Conservation (phyloP, 2,797 vertebrate genomes). For the Anomalospiza imberbis region DNA sequence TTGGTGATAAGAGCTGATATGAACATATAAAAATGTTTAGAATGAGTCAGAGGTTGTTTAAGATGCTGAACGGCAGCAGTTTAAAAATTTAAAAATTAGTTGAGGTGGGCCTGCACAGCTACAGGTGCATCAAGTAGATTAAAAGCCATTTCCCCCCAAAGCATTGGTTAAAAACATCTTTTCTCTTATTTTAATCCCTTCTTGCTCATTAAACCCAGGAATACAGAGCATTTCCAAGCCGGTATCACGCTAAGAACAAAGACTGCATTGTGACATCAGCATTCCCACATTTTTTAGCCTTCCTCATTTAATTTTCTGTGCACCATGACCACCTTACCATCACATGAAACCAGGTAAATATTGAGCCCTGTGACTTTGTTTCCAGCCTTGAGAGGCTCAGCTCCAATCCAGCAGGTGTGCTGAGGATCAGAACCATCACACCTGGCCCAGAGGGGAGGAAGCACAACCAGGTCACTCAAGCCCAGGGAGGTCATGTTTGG, state of each 20-base stretch:
- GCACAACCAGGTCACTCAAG: background rate
- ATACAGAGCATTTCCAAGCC: background rate
- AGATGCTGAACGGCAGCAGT: background rate
- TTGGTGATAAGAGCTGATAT: background rate
- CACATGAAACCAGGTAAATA: slow-evolving; percentile 81
- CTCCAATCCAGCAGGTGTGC: slow-evolving; percentile 87
- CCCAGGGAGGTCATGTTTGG: slow-evolving; percentile 73
- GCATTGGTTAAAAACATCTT: background rate
- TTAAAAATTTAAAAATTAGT: background rate
- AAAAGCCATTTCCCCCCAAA: background rate
- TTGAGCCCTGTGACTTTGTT: slow-evolving; percentile 77
- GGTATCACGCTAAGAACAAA: background rate
- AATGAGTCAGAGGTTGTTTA: background rate
- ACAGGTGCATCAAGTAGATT: background rate
- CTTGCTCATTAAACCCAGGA: background rate
- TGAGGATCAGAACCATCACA: slow-evolving; percentile 88
- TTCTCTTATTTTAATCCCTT: background rate
- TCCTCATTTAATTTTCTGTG: background rate
- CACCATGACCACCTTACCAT: slow-evolving; percentile 72
- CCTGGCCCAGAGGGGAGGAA: slow-evolving; percentile 87
- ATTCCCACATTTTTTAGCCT: background rate
- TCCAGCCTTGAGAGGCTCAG: slow-evolving; percentile 77
- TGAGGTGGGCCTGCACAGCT: background rate
- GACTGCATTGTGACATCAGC: background rate
- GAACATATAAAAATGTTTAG: fast-evolving